Evolutionary conservation across 37 sponge, comb jelly and placozoan genomes (phyloP).

Genomic region (Spongilla lacustris): DNA sequence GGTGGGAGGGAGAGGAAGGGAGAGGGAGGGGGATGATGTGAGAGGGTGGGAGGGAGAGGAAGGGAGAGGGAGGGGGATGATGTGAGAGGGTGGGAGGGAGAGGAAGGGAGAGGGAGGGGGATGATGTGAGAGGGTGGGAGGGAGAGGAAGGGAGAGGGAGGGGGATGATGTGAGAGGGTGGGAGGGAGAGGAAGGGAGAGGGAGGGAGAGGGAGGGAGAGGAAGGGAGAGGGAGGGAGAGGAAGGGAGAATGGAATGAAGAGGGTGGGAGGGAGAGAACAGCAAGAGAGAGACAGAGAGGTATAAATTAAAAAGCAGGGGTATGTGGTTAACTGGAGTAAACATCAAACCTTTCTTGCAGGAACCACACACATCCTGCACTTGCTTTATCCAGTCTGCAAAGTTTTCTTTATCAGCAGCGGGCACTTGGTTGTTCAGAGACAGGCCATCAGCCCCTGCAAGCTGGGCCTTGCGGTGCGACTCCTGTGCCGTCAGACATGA

Average conservation of each 20-base stretch:
- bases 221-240: background rate
- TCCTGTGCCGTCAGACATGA: constrained; percentile 50
- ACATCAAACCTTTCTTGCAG: constrained; percentile 11
- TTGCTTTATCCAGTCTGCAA: background rate
- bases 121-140: background rate
- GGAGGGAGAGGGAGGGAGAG: constrained; percentile 8
- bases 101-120: background rate
- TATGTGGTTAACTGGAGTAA: too few relatives aligned
- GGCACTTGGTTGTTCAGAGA: background rate
- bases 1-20: background rate
- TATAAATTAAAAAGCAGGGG: too few relatives aligned
- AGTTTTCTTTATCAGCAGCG: background rate
- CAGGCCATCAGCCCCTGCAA: constrained; percentile 17
- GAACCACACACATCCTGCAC: background rate
- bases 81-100: background rate
- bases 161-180: background rate
- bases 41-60: background rate
- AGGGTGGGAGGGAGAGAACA: background rate
- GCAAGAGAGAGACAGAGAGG: background rate
- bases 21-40: background rate
- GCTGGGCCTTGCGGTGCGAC: constrained; percentile 40
- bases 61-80: background rate
- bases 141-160: too few relatives aligned
- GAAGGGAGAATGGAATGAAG: background rate
- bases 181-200: constrained; percentile 10